Evolutionary conservation across 2,797 vertebrate species (phyloP), one percentile per base, ranked within the genome.

Genomic region (Enteromius unitaeniatus): DNA sequence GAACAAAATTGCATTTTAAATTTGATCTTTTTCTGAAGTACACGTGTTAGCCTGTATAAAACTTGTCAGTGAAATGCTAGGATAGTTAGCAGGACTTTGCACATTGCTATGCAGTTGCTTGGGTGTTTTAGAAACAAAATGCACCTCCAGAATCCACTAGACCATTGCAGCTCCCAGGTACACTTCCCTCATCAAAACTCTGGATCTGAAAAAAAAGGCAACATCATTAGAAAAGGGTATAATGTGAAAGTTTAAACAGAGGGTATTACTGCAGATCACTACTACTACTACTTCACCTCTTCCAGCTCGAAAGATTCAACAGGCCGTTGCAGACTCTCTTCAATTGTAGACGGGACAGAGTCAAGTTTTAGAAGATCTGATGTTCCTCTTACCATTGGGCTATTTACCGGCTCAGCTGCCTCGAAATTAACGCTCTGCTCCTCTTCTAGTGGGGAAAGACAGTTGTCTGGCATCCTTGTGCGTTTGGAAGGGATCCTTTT

Each of bases 291-390:
- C 34, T 87, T 88, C 91, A 95, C 95, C 94, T 97, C 95, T 91
- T 96, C 95, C 91, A 96, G 91, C 89, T 97, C 96, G 88, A 95
- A 96, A 0, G 92, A 97, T 34, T 95, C 94, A 76, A 81, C 89
- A 53, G 87, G 74, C 81, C 90, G 87, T 23, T 88, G 86, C 13
- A 67, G 14, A 10, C 60, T 70, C 72, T 79, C 86, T 47, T 88
- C 93, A 84, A 85, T 92, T 64, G 92, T 77, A 2, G 7, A 83
- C 40, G 85, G 76, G 2, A 42, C 73, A 21, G 69, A 58, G 69
- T 89, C 75, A 45, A 87, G 1, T 3, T 88, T 83, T 2, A 70
- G 51, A 9, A 67, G 49, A 55, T 94, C 91, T 60, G 19, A 88
- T 65, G 75, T 67, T 31, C 74, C 45, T 37, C 23, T 74, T 8